Conservation (phyloP, 2,113 vertebrate genomes). For the Neoarius graeffei region DNA sequence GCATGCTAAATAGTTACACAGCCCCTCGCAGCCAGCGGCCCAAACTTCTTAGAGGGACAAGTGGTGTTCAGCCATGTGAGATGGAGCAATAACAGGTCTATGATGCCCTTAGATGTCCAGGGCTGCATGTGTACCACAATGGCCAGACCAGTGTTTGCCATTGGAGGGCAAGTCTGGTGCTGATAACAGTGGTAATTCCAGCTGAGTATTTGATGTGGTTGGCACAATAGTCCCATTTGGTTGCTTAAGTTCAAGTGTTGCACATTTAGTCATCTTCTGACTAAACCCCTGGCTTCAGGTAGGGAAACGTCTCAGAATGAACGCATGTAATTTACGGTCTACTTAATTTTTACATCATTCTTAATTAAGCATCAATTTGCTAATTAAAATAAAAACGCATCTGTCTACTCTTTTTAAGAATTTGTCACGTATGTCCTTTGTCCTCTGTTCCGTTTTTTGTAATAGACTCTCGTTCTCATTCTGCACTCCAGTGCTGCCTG, state of each 20-base stretch:
- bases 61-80: no score
- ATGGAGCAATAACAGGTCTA: no score
- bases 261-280: neutral
- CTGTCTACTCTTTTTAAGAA: neutral
- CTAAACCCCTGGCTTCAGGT: neutral
- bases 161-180: no score
- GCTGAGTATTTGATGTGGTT: neutral
- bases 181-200: no score
- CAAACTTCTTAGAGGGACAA: no score
- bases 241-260: neutral
- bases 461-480: conserved; percentile 17
- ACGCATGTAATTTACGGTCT: neutral
- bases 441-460: neutral
- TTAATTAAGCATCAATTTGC: neutral
- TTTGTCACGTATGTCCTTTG: conserved; percentile 22
- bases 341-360: conserved; percentile 4
- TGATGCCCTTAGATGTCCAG: no score
- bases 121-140: no score
- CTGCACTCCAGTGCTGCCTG: conserved; percentile 2
- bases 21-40: no score
- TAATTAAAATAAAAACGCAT: conserved; percentile 1
- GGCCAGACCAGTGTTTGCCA: no score
- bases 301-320: neutral
- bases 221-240: neutral
- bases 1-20: no score